Evolutionary conservation across 2,797 vertebrate species (phyloP).

Genomic region (Peromyscus attwateri): DNA sequence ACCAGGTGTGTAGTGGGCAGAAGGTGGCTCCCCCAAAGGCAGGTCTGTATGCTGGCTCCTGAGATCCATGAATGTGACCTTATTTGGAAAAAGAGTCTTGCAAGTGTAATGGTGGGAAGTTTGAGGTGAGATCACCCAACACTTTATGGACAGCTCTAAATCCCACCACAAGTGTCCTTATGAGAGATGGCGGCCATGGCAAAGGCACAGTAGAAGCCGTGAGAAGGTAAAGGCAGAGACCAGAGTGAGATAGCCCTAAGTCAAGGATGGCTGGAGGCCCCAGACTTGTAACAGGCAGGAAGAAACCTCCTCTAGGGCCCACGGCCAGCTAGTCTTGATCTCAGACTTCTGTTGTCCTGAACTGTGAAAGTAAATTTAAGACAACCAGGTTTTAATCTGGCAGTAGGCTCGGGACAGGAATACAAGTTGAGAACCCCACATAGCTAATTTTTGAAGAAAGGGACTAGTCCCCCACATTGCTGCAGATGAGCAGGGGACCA

Average conservation of each 20-base stretch:
- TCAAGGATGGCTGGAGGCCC: not conserved
- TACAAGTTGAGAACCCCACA: not conserved
- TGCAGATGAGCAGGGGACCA: not conserved
- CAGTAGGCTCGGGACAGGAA: not conserved
- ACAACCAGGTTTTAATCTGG: not conserved
- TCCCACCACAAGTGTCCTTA: not conserved
- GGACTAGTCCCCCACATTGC: too few species aligned
- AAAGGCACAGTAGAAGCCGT: not conserved
- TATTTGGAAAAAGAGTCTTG: not conserved
- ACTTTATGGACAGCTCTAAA: not conserved
- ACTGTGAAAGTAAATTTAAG: not conserved
- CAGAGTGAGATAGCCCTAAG: rapidly evolving
- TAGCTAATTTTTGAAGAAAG: not conserved
- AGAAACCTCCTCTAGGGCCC: not conserved
- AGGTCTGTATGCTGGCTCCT: not conserved
- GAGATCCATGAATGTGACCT: not conserved
- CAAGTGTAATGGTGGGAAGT: not conserved
- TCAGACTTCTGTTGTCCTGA: not conserved
- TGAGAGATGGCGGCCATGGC: rapidly evolving
- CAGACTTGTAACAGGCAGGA: not conserved
- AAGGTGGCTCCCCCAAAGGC: not conserved
- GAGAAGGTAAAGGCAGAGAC: not conserved
- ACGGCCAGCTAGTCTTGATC: too few species aligned
- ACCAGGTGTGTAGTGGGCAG: not conserved
- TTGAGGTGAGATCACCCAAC: not conserved